Evolutionary conservation across 2,888 invertebrate genomes (phyloP), one percentile per base, ranked within the genome.

Genomic region (Phalangium opilio): DNA sequence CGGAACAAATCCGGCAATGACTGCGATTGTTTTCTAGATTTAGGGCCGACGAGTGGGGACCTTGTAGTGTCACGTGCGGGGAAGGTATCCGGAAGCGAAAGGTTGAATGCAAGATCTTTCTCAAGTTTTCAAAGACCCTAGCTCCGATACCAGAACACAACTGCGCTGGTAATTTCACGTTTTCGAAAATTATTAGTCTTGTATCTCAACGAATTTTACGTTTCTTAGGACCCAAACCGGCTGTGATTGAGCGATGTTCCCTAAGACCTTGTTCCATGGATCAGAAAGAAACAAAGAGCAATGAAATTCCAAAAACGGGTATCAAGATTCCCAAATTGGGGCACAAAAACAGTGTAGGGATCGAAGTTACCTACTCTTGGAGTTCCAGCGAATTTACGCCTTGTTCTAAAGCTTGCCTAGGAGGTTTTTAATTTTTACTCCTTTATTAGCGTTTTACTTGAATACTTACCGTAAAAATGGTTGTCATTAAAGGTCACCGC

Each of bases 321-420:
- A 38, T 38, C 38, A 15, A 15, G 10, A 15, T 38, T 38, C 18
- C 38, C 3, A 38, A 18, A 18, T 18, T 38, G n/a, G 38, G 38
- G 3, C 18, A 32, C 3, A 44, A 44, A 27, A 36, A 21, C 11
- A 40, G 45, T 18, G 50, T 50, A 1, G 53, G 53, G 7, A 52
- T 51, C 14, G 54, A 52, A 39, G 82, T 83, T 56, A 81, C 83
- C 0, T 86, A 85, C 64, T 81, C 83, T 1, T 89, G 89, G 89
- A 81, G 81, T 58, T 83, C 83, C 60, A 79, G 81, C 59, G 89
- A 89, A 1, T 90, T 84, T 60, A 86, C 86, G 0, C 83, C 85
- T 51, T 96, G 96, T 71, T 91, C 87, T 60, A 87, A 87, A 1
- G 85, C 87, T 8, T 96, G 95, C 63, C 74, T 93, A 2, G 91